Evolutionary conservation across 53 echinoderm and acorn worm genomes (phyloP), one percentile per base, ranked within the genome.

Genomic region (Patiria pectinifera): DNA sequence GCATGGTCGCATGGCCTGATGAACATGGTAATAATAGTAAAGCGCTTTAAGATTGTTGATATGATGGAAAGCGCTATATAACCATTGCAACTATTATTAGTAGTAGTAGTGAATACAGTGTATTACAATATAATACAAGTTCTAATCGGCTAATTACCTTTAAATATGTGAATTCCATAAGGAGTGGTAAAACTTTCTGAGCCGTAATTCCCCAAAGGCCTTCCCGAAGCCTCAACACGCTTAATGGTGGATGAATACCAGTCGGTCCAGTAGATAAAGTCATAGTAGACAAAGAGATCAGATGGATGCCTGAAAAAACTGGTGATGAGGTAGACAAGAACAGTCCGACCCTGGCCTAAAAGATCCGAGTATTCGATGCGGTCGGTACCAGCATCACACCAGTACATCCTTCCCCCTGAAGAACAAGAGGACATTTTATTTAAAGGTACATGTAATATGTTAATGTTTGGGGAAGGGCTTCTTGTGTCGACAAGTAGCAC

Each of bases 311-410:
- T 61, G 62, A 19, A 1, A 6, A 35, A 44, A 16, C 6, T 1
- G n/a, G n/a, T 61, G 16, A 62, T n/a, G n/a, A n/a, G 61, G 66
- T 92, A 84, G 21, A 89, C 48, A 0, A 93, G 85, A 24, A 91
- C 53, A 48, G 58, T 85, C 3, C 95, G 91, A 47, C 91, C 83
- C 24, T 59, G 53, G 19, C 95, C 95, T n/a, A 82, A 35, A 0
- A 91, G 76, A 66, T 91, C 91, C 1, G 83, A 80, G 25, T 86
- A 86, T 69, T 95, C 95, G 2, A 95, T 91, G n/a, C 76, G 91
- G 66, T 95, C 92, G 1, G 82, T 45, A 19, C 19, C 14, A 11
- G 95, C 95, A n/a, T 95, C 95, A 26, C 85, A 85, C 95, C 95
- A 95, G 53, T 91, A 95, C 24, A 95, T 25, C 6, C 91, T 76